Conservation (phyloP, 2,113 vertebrate genomes). For the Istiophorus platypterus region DNA sequence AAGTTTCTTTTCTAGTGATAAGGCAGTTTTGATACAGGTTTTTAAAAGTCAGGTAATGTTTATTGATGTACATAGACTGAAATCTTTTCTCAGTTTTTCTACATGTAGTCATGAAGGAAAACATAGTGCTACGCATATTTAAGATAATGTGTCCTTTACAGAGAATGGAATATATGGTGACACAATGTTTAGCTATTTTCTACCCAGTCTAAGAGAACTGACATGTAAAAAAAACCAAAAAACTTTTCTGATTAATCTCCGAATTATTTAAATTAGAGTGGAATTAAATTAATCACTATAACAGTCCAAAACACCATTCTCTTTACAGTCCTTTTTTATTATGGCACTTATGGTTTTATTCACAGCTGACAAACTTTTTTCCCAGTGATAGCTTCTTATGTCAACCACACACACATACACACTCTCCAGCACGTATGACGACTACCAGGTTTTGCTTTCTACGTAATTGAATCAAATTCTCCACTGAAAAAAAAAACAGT, state of each 20-base stretch:
- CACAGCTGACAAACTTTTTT: constrained; percentile 52
- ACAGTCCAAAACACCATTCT: not conserved
- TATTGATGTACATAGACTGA: not conserved
- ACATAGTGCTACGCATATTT: not conserved
- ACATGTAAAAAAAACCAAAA: not conserved
- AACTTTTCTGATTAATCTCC: not conserved
- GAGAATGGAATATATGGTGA: too few relatives aligned
- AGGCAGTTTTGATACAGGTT: not conserved
- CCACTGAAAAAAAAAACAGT: constrained; percentile 58
- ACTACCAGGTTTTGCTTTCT: constrained; percentile 65
- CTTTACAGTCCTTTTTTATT: constrained; percentile 24
- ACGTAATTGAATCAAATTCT: constrained; percentile 75
- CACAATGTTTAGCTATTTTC: too few relatives aligned
- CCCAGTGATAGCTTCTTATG: constrained; percentile 29
- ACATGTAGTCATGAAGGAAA: not conserved
- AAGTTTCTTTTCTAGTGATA: not conserved
- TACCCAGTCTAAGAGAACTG: too few relatives aligned
- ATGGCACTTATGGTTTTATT: constrained; percentile 41
- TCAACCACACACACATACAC: not conserved
- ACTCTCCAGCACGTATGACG: constrained; percentile 31
- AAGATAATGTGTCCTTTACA: not conserved
- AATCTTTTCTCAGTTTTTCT: not conserved
- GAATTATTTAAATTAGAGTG: too few relatives aligned
- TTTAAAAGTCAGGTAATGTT: not conserved
- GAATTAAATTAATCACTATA: not conserved